These are phyloP conservation scores for Nerophis lumbriciformis DNA, from an alignment of 2,113 vertebrate genomes.

Conservation along the genomic window DNA sequence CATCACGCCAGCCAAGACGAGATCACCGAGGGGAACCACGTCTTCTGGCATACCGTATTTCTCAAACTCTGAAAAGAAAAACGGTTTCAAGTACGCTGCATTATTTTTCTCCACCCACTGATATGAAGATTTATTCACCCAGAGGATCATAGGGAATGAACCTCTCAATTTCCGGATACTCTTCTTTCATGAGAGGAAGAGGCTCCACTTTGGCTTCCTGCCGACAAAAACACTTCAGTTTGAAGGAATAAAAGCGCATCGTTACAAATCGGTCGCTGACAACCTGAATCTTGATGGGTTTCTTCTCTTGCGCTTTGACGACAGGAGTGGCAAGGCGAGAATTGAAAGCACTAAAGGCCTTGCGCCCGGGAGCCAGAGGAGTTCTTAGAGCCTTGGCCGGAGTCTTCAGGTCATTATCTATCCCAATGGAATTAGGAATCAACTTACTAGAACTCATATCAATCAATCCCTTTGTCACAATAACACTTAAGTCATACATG, in stretches of 20 bases:
- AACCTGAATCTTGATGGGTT: constrained; percentile 46
- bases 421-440: background rate
- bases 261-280: background rate
- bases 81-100: background rate
- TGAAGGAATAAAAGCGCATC: background rate
- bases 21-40: constrained; percentile 40
- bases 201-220: constrained; percentile 47
- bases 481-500: too few relatives aligned
- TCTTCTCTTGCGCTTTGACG: constrained; percentile 34
- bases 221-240: background rate
- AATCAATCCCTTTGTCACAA: too few relatives aligned
- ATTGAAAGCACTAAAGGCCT: constrained; percentile 52
- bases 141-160: constrained; percentile 57
- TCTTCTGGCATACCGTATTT: constrained; percentile 51
- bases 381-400: constrained; percentile 38
- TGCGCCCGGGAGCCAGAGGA: constrained; percentile 44
- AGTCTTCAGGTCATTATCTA: constrained; percentile 46
- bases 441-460: background rate
- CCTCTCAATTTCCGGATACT: constrained; percentile 59
- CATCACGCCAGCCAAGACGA: constrained; percentile 49
- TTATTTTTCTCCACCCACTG: background rate
- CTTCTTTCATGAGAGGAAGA: constrained; percentile 31
- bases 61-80: constrained; percentile 47
- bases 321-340: constrained; percentile 37
- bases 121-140: constrained; percentile 33